Evolutionary conservation across 2,888 invertebrate genomes (phyloP), one percentile per base, ranked within the genome.

Genomic region (Girardia tigrina): DNA sequence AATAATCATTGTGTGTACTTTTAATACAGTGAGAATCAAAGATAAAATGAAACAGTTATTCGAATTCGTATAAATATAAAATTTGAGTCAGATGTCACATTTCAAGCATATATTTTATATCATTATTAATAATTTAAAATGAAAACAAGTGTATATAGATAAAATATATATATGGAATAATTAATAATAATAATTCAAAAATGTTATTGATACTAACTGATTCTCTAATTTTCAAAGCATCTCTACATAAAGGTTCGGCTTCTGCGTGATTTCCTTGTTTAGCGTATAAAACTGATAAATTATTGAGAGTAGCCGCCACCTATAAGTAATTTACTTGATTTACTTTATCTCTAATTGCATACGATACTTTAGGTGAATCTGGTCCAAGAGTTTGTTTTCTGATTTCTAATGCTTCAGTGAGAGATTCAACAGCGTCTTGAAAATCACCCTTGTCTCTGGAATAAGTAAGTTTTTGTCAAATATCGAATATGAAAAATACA

Each of bases 341-440:
- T 56, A 8, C 23, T 56, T 56, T n/a, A 56, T 56, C n/a, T 56
- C 23, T 56, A 20, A 56, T 56, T 56, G 56, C 56, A 56, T 56
- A 56, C 56, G n/a, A 56, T 56, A 56, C 56, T 56, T 56, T 56
- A 20, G 56, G 56, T 56, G 56, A 56, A 56, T 56, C 56, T 8
- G 56, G 56, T 4, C 56, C 56, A 16, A 56, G 56, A 56, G 56
- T 56, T 16, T 56, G n/a, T n/a, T 56, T 56, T 56, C 56, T 4
- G 4, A 56, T 56, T 56, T 56, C 56, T 23, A 56, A 56, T 20
- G 56, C 56, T n/a, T 56, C 56, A 16, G 56, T 56, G 6, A 56
- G 23, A 2, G 56, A 56, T 56, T 56, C 56, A 4, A 56, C 56
- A 20, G 56, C 56, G n/a, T 56, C 56, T 56, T 56, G 56, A 56